Percentiles rank a stretch among this genome's conserved stretches.
Conservation (phyloP, 2,797 vertebrate species). For the Malacoraja senta region DNA sequence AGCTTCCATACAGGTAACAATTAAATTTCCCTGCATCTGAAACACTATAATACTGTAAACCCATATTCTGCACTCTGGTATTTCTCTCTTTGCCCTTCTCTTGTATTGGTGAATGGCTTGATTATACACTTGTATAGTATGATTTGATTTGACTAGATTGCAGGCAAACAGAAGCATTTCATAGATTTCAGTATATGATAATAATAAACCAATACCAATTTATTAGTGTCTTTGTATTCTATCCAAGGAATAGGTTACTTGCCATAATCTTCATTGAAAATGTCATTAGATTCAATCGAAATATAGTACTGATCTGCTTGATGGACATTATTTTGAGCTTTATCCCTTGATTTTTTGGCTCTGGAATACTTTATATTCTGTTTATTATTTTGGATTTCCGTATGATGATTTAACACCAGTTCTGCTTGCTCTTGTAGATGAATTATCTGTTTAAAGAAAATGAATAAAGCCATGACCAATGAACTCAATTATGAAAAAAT, state of each 20-base stretch:
- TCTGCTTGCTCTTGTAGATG: conserved; percentile 55
- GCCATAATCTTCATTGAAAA: conserved; percentile 46
- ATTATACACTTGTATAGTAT: too few species aligned
- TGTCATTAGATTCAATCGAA: conserved; percentile 46
- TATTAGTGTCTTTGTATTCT: neutral
- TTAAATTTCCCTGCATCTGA: too few species aligned
- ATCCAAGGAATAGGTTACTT: conserved; percentile 41
- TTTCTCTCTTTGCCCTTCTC: too few species aligned
- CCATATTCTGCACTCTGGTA: too few species aligned
- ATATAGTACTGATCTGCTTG: conserved; percentile 1
- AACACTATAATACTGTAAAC: too few species aligned
- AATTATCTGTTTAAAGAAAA: conserved; percentile 40
- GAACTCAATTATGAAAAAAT: neutral
- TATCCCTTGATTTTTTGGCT: conserved; percentile 43
- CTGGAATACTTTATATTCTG: conserved; percentile 47
- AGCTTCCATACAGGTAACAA: neutral
- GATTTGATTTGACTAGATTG: too few species aligned
- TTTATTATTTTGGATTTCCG: conserved; percentile 49
- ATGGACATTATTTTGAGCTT: conserved; percentile 34
- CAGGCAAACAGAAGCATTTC: too few species aligned
- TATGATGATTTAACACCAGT: conserved; percentile 51
- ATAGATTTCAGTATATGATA: too few species aligned
- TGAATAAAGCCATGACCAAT: conserved; percentile 37
- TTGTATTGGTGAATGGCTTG: too few species aligned
- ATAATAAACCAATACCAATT: neutral